Base-by-base conservation (phyloP, 1,140 invertebrate species). In the Drosophila cardini region DNA sequence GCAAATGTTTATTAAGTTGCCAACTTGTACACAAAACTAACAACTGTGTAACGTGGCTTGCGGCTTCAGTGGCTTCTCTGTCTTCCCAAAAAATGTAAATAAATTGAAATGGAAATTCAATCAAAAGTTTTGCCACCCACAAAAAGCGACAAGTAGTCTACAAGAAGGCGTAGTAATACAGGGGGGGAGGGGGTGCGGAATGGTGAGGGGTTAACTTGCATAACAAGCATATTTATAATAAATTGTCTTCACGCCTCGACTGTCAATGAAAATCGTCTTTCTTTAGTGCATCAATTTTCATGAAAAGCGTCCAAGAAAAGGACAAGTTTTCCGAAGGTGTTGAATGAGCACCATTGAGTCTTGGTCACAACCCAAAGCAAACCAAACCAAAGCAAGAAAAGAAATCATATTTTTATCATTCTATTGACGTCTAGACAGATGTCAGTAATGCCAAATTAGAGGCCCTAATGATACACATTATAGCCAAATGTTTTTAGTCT, bases 101-200 rank as follows among this genome's bases (percentile, higher is more conserved):
- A 84, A 72, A 70, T 70, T 84, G 34, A 77, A 80, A 77, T 80
- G 36, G 40, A 48, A 68, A 84, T 77, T 77, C 69, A 80, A 85
- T 80, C 63, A 77, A 85, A 84, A 80, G 50, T 85, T 80, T 70
- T 52, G 13, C 38, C 45, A 34, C 15, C 30, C 42, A 3, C 21
- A 26, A 26, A 48, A 38, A 16, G 45, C 11, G 26, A 18, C n/a
- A 38, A 36, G 4, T 38, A 1, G 46, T 10, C n/a, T 7, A 9
- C 18, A 10, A 13, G n/a, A 26, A 50, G 46, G 42, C 21, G 15
- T 26, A 26, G 21, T 26, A 16, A 34, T 13, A 26, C 30, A 32
- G 3, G 13, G 36, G 13, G 9, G 3, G 18, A 6, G 10, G 0
- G 13, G 32, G 4, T 10, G 32, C 9, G 34, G 11, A 10, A 18